Percentiles rank a stretch among this genome's conserved stretches.
Evolutionary conservation across 2,113 vertebrate species (phyloP).

Genomic region (Hydropotes inermis): DNA sequence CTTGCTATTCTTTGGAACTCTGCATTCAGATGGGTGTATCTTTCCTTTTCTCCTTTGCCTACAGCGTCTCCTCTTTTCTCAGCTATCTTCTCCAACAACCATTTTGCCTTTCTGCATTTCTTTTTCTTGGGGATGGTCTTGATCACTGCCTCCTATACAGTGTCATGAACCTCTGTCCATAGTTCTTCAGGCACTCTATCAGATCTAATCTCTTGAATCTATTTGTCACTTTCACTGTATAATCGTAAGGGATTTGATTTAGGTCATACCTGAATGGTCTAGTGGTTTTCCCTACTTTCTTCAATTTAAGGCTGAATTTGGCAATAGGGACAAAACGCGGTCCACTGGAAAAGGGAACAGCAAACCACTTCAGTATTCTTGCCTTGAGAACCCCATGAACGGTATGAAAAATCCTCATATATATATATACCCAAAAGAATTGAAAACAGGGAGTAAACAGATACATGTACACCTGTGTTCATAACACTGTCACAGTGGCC

Average conservation of each 20-base stretch:
- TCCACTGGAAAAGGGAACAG: not conserved
- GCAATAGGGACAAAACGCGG: not conserved
- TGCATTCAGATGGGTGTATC: not conserved
- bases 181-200: not conserved
- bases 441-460: not conserved
- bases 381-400: not conserved
- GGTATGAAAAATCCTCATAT: not conserved
- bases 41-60: not conserved
- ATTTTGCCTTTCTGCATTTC: not conserved
- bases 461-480: accelerated
- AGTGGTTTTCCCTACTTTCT: not conserved
- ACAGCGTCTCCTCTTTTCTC: not conserved
- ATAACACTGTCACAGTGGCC: not conserved
- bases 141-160: not conserved
- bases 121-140: not conserved
- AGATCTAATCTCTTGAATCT: not conserved
- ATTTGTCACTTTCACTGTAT: not conserved
- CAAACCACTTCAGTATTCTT: not conserved
- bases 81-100: not conserved
- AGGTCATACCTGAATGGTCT: not conserved
- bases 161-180: not conserved
- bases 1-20: not conserved
- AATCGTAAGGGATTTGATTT: not conserved
- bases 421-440: not conserved
- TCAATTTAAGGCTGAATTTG: not conserved